Evolutionary conservation across 2,888 invertebrate genomes (phyloP).

Genomic region (Netelia inedita): DNA sequence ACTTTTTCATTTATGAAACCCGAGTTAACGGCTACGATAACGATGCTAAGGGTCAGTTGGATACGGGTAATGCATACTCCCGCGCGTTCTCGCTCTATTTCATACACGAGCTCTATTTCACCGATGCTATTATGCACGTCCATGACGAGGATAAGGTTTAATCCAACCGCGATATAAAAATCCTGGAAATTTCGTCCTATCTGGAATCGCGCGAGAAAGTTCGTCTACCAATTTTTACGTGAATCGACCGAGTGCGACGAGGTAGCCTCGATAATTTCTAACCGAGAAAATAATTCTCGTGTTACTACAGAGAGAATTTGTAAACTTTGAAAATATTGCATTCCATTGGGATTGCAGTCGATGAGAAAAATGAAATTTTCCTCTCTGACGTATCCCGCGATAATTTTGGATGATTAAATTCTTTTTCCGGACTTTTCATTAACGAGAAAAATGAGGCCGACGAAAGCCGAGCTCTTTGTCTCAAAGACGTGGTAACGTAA

Average conservation of each 20-base stretch:
- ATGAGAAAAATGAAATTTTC: not conserved
- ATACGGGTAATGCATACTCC: conserved; percentile 25
- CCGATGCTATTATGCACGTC: not conserved
- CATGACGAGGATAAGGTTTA: not conserved
- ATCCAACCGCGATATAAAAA: not conserved
- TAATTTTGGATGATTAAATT: not conserved
- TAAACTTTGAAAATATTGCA: no score
- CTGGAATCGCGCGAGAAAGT: no score
- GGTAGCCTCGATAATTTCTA: no score
- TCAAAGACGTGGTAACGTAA: not conserved
- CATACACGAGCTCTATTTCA: conserved; percentile 20
- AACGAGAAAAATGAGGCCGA: not conserved
- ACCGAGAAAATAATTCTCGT: no score
- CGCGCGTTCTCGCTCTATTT: not conserved
- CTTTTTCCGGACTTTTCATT: not conserved
- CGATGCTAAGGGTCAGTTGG: conserved; percentile 50
- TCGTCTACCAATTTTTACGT: no score
- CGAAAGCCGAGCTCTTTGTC: not conserved
- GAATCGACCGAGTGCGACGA: no score
- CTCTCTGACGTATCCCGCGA: not conserved
- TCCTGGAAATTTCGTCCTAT: no score
- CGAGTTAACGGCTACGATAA: conserved; percentile 65
- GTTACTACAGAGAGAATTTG: no score
- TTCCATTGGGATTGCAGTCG: no score
- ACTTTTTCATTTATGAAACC: conserved; percentile 65